Conservation (phyloP, 2,888 invertebrate species). For the Bombyx huttoni region DNA sequence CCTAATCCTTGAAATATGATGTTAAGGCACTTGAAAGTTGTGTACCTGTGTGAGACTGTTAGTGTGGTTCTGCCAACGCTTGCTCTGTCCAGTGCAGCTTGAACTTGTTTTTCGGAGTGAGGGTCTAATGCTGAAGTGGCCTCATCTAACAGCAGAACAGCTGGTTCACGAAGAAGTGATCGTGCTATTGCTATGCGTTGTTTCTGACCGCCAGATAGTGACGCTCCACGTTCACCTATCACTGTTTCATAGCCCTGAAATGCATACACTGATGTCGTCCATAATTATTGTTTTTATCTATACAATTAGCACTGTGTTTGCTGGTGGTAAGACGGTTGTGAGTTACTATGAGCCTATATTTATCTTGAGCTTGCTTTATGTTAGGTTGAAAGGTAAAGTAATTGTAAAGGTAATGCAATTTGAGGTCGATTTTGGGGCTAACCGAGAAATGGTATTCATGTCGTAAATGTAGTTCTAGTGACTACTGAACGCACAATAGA, state of each 20-base stretch:
- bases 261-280: not conserved
- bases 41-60: slow-evolving; percentile 77
- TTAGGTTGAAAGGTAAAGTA: too few species aligned
- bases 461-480: too few species aligned
- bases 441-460: too few species aligned
- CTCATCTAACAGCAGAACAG: slow-evolving; percentile 82
- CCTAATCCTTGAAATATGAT: not conserved
- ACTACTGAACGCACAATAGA: too few species aligned
- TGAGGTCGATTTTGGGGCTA: too few species aligned
- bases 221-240: slow-evolving; percentile 85
- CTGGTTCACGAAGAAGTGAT: slow-evolving; percentile 82
- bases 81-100: slow-evolving; percentile 81
- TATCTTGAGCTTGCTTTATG: too few species aligned
- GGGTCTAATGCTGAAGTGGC: slow-evolving; percentile 89
- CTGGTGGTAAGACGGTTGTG: too few species aligned
- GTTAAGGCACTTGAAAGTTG: too few species aligned
- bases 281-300: not conserved
- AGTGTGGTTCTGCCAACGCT: slow-evolving; percentile 81
- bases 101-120: slow-evolving; percentile 84
- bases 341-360: too few species aligned
- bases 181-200: slow-evolving; percentile 89
- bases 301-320: too few species aligned
- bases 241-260: slow-evolving; percentile 80
- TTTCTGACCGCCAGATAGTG: slow-evolving; percentile 87
- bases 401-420: too few species aligned